Evolutionary conservation across 2,113 vertebrate species (phyloP).

Genomic region (Sapajus apella): DNA sequence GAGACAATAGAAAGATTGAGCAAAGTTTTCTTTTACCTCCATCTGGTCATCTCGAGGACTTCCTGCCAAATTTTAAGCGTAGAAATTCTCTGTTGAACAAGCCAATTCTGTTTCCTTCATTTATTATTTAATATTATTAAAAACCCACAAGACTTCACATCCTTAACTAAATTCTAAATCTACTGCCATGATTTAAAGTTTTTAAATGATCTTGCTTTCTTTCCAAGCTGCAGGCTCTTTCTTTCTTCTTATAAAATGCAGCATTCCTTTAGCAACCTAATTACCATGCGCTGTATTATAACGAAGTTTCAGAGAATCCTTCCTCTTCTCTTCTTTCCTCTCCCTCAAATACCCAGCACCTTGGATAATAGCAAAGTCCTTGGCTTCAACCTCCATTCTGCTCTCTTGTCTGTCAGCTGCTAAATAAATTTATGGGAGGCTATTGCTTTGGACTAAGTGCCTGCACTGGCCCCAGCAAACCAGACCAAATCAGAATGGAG

Average conservation of each 20-base stretch:
- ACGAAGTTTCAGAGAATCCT: background rate
- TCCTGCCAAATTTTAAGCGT: background rate
- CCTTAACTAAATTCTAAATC: background rate
- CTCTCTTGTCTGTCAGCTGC: background rate
- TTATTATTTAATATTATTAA: background rate
- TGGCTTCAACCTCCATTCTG: background rate
- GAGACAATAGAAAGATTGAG: background rate
- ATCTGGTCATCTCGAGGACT: background rate
- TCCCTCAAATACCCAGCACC: background rate
- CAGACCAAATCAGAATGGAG: background rate
- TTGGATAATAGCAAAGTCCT: background rate
- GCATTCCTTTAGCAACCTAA: background rate
- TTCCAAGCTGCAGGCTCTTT: background rate
- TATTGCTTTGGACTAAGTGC: background rate
- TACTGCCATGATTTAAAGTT: background rate
- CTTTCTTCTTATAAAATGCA: background rate
- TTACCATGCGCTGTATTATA: background rate
- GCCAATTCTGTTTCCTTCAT: background rate
- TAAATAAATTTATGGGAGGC: background rate
- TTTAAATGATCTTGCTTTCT: background rate
- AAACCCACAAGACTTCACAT: background rate
- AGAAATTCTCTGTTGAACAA: background rate
- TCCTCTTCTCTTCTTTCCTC: background rate
- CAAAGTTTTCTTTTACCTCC: background rate
- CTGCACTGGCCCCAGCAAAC: background rate